A percentile compares a stretch with the other conserved stretches of the same genome.
Evolutionary conservation across 2,113 vertebrate species (phyloP).

Genomic region (Illadopsis cleaveri): DNA sequence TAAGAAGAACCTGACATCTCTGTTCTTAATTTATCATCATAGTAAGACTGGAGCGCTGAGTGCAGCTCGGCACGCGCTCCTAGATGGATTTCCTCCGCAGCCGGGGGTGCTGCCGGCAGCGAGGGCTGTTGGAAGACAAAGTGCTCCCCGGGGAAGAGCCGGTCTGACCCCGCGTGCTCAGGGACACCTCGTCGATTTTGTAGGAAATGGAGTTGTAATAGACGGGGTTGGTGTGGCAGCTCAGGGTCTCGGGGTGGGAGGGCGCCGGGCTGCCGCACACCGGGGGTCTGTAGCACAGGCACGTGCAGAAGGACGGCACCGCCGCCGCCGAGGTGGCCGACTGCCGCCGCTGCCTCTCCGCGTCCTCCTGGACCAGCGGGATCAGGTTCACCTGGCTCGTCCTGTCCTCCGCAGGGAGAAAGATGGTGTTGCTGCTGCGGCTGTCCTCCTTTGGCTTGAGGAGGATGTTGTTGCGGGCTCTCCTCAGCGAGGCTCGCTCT

Average conservation of each 20-base stretch:
- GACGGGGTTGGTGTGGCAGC: slow-evolving; percentile 82
- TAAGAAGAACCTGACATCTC: background rate
- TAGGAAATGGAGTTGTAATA: slow-evolving; percentile 86
- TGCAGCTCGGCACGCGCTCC: background rate
- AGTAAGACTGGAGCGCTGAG: background rate
- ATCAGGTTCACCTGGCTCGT: slow-evolving; percentile 91
- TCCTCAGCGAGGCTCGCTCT: slow-evolving; percentile 80
- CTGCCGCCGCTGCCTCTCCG: slow-evolving; percentile 30
- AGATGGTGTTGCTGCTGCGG: slow-evolving; percentile 78
- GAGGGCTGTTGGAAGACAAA: slow-evolving; percentile 67
- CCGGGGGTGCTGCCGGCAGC: slow-evolving; percentile 69
- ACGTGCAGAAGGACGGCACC: slow-evolving; percentile 81
- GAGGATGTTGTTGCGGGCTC: slow-evolving; percentile 67
- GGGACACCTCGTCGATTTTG: slow-evolving; percentile 78
- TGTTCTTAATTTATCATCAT: slow-evolving; percentile 10
- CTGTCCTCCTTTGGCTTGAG: slow-evolving; percentile 64
- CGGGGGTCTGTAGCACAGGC: slow-evolving; percentile 82
- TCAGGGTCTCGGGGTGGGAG: slow-evolving; percentile 71
- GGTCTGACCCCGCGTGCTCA: slow-evolving; percentile 80
- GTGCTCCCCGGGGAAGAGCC: slow-evolving; percentile 87
- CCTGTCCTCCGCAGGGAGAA: slow-evolving; percentile 82
- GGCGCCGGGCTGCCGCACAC: slow-evolving; percentile 73
- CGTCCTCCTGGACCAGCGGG: slow-evolving; percentile 74
- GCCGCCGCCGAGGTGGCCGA: slow-evolving; percentile 56
- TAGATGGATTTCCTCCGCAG: slow-evolving; percentile 87